These are phyloP conservation scores for Vidua macroura DNA, from an alignment of 2,113 vertebrate species.

Conservation along the genomic window DNA sequence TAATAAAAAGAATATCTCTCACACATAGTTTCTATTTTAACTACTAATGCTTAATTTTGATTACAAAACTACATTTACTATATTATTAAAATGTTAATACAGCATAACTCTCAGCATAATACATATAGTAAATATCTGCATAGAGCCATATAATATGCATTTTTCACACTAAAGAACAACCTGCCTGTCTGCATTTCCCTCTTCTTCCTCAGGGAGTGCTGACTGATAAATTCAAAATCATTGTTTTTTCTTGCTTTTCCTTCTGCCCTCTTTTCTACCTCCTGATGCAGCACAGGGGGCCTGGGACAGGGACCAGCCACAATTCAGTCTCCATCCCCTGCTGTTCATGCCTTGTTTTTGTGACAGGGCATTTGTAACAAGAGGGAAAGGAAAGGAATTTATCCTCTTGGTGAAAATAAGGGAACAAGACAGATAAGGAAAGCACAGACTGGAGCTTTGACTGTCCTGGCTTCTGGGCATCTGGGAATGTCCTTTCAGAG, in stretches of 20 bases:
- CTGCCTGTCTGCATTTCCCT: background rate
- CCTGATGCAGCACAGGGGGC: background rate
- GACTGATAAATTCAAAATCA: background rate
- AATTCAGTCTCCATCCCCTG: background rate
- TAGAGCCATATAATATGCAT: too few species aligned
- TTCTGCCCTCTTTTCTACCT: background rate
- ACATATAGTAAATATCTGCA: too few species aligned
- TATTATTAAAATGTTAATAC: too few species aligned
- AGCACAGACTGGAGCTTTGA: background rate
- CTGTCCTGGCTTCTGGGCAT: background rate
- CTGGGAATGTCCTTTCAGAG: background rate
- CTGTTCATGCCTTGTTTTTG: background rate
- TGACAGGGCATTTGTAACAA: background rate
- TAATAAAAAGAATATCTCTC: too few species aligned
- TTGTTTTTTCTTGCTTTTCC: background rate
- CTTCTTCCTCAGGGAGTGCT: background rate
- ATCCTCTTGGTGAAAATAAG: background rate
- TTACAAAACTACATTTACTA: too few species aligned
- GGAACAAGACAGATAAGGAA: background rate
- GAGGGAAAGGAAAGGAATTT: background rate
- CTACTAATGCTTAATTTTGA: too few species aligned
- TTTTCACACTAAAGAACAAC: background rate
- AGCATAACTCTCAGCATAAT: too few species aligned
- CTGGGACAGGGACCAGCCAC: background rate
- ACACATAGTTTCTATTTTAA: too few species aligned